Base-by-base conservation (phyloP, 30 jellyfish, hydroid and myxozoan genomes). In the Calvadosia cruxmelitensis region DNA sequence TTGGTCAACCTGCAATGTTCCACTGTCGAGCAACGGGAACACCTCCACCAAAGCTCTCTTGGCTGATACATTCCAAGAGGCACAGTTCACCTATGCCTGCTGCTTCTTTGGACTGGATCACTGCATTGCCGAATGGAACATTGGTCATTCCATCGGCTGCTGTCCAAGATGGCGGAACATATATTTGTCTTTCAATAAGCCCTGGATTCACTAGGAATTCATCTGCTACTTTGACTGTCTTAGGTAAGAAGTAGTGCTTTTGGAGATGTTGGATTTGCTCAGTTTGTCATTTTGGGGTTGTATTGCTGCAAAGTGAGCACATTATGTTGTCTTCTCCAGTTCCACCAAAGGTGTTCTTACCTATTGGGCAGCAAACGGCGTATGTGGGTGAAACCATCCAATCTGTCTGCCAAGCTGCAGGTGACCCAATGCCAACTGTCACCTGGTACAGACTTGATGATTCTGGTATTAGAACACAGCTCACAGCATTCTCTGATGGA, bases 361-460 rank as follows among this genome's bases (percentile, higher is more conserved):
- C 92, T 13, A 49, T 86, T 7, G 70, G 29, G 10, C 65, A 78
- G 73, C 66, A 69, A 29, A 70, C 57, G 63, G 66, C 82, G 1
- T 75, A 52, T 31, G 92, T 82, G 28, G 93, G 86, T 5, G 92
- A 90, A 33, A 36, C 99, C 23, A 67, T 75, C n/a, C 77, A 85
- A 23, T 92, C 82, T 70, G 63, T 69, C 52, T 90, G 99, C 63
- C 51, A 12, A 1, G 94, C 94, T n/a, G 73, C 84, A 34, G 99
- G 99, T 30, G 95, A 82, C 29, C 99, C 99, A 27, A 50, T 75
- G 27, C 99, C 99, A 28, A 52, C 50, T 12, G 72, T 83, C 12
- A 73, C 70, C 28, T 90, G 99, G 99, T 90, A 71, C 76, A 72
- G 71, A 42, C 71, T 57, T 5, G 75, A 49, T 32, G 73, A 73